These are phyloP conservation scores for Dolomedes plantarius DNA, from an alignment of 2,888 invertebrate species.

Conservation along the genomic window DNA sequence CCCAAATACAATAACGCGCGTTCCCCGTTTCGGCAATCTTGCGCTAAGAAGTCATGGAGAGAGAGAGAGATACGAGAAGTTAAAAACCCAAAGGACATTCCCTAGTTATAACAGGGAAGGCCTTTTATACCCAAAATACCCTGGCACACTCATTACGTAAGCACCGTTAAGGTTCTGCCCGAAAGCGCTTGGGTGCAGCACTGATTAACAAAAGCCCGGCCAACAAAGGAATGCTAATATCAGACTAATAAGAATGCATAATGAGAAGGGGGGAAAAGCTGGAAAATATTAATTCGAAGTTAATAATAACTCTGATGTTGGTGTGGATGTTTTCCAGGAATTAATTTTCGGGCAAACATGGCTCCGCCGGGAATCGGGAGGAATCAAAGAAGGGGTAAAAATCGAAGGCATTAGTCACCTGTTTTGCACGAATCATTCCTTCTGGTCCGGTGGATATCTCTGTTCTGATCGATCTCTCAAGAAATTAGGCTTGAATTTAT, in stretches of 20 bases:
- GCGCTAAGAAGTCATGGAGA: too few species aligned
- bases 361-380: background rate
- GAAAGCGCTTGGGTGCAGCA: background rate
- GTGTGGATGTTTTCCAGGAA: background rate
- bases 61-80: too few species aligned
- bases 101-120: too few species aligned
- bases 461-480: too few species aligned
- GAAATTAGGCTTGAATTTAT: too few species aligned
- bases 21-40: too few species aligned
- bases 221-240: constrained; percentile 64
- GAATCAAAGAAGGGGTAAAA: background rate
- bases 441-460: too few species aligned
- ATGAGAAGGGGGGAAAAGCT: constrained; percentile 26
- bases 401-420: background rate
- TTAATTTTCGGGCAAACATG: constrained; percentile 3
- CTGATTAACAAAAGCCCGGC: constrained; percentile 1
- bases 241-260: constrained; percentile 34
- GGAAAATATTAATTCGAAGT: constrained; percentile 56
- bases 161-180: too few species aligned
- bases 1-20: too few species aligned
- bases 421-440: background rate
- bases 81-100: too few species aligned
- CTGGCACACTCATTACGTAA: too few species aligned
- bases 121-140: too few species aligned
- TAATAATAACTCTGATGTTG: constrained; percentile 8